Evolutionary conservation across 1,140 invertebrate species (phyloP).

Genomic region (Heliconius nattereri): DNA sequence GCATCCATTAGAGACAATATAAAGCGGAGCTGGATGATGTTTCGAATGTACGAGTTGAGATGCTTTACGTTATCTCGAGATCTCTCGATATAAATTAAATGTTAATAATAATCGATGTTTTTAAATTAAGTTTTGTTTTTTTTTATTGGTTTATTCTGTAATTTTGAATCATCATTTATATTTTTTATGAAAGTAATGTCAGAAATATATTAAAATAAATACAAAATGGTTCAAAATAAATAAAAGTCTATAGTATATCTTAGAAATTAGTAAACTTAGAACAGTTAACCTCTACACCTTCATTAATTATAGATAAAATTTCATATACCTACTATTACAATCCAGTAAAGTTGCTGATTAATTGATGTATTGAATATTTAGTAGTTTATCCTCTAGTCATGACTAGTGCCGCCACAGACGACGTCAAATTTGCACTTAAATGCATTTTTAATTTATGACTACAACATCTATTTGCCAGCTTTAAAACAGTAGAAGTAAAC

Average conservation of each 20-base stretch:
- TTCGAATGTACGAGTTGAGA: neutral
- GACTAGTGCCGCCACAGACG: neutral
- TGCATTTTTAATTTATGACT: constrained; percentile 12
- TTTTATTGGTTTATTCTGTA: neutral
- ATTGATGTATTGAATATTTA: neutral
- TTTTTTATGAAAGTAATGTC: neutral
- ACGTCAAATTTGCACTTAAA: constrained; percentile 20
- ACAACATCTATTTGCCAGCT: too few species aligned
- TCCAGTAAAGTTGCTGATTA: neutral
- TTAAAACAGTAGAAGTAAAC: too few species aligned
- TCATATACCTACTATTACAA: neutral
- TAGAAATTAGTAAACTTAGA: too few species aligned
- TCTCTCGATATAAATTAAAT: constrained; percentile 8
- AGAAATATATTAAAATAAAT: too few species aligned
- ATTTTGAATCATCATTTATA: neutral
- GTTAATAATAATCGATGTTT: constrained; percentile 15
- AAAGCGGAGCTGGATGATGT: constrained; percentile 5
- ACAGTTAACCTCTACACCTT: neutral
- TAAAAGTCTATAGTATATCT: too few species aligned
- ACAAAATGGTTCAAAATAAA: too few species aligned
- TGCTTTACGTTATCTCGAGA: neutral
- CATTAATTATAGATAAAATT: neutral
- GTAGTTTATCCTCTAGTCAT: neutral
- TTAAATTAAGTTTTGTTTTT: neutral
- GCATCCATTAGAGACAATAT: constrained; percentile 25